These are phyloP conservation scores for Pararge aegeria DNA, from an alignment of 1,140 invertebrate species.

Conservation along the genomic window DNA sequence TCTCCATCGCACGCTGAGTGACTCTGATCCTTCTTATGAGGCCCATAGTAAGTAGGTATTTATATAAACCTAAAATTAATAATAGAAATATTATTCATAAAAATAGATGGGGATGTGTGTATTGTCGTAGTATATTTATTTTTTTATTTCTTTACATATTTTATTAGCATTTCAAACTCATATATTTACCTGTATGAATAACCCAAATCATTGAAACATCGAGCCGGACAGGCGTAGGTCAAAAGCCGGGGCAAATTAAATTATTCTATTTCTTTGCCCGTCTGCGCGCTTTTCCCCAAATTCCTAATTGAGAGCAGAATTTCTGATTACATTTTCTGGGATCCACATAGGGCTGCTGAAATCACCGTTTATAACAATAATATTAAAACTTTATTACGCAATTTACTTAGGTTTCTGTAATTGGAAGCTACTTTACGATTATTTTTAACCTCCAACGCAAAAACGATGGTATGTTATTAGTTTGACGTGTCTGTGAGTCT, in stretches of 20 bases:
- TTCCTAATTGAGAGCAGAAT: conserved; percentile 53
- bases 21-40: no score
- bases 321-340: conserved; percentile 28
- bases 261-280: conserved; percentile 52
- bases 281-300: conserved; percentile 47
- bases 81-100: no score
- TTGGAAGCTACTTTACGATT: background rate
- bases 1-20: no score
- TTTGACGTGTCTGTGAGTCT: no score
- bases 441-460: no score
- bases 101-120: no score
- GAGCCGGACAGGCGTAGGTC: conserved; percentile 31
- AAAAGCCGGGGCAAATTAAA: conserved; percentile 46
- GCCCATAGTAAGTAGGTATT: no score
- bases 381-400: background rate
- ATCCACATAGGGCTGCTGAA: conserved; percentile 6
- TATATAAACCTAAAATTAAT: no score
- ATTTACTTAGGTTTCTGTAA: background rate
- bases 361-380: background rate
- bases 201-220: conserved; percentile 38
- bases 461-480: no score
- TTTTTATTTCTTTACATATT: no score
- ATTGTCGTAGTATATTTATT: no score
- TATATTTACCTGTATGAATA: background rate
- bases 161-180: background rate